Conservation (phyloP, 2,888 invertebrate genomes). For the Vesta saturnalis region DNA sequence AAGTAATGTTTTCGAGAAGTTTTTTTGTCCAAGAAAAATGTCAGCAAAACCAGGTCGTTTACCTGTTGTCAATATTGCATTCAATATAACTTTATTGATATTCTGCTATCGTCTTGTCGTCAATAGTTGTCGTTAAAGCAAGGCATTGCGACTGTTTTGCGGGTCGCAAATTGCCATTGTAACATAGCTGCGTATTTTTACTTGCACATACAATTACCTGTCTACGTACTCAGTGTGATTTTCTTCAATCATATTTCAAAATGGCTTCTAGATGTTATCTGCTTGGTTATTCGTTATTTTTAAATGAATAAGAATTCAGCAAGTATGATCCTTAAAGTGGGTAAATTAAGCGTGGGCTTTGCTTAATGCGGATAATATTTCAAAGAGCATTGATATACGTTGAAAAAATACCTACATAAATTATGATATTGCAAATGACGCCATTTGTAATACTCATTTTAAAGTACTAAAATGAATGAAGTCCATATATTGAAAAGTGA, state of each 20-base stretch:
- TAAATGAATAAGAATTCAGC: not conserved
- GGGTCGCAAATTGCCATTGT: slow-evolving; percentile 48
- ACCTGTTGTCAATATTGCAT: slow-evolving; percentile 46
- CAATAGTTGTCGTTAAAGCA: slow-evolving; percentile 50
- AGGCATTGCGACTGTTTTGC: slow-evolving; percentile 48
- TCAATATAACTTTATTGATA: slow-evolving; percentile 49
- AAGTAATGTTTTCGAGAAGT: slow-evolving; percentile 10
- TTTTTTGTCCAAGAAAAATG: slow-evolving; percentile 25
- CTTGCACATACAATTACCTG: slow-evolving; percentile 53
- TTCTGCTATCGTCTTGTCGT: slow-evolving; percentile 51
- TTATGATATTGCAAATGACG: too few species aligned
- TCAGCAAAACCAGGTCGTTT: slow-evolving; percentile 35
- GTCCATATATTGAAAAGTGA: slow-evolving; percentile 15
- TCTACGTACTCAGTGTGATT: slow-evolving; percentile 52
- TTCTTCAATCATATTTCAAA: slow-evolving; percentile 45
- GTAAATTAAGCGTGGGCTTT: not conserved
- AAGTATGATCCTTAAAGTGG: not conserved
- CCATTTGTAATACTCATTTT: not conserved
- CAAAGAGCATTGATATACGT: not conserved
- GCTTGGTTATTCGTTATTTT: not conserved
- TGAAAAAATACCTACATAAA: not conserved
- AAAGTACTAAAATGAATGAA: not conserved
- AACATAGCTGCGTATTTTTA: slow-evolving; percentile 54
- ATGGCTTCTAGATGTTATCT: slow-evolving; percentile 22
- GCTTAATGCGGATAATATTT: not conserved